Evolutionary conservation across 2,113 vertebrate genomes (phyloP).

Genomic region (Tringa solitaria): DNA sequence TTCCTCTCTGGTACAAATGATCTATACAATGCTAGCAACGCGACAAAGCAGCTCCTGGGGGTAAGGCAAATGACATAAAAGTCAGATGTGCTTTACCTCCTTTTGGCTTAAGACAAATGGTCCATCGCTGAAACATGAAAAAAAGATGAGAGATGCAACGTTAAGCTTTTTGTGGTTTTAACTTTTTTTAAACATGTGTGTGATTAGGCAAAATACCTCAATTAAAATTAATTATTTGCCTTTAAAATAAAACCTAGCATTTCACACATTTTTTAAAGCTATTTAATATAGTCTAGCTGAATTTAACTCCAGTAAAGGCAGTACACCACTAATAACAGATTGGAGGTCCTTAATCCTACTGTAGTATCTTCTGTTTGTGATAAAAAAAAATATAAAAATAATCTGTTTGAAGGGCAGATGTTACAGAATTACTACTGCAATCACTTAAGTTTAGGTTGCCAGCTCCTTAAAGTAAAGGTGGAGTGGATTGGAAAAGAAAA

Average conservation of each 20-base stretch:
- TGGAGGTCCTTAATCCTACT: not conserved
- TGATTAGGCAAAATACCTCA: not conserved
- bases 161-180: not conserved
- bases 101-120: constrained; percentile 8
- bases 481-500: not conserved
- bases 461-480: not conserved
- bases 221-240: not conserved
- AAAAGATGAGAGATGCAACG: not conserved
- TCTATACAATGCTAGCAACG: not conserved
- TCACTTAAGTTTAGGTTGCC: not conserved
- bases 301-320: not conserved
- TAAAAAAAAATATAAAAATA: not conserved
- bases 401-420: not conserved
- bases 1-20: constrained; percentile 37
- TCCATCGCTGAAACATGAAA: not conserved
- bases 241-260: not conserved
- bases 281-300: not conserved
- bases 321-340: not conserved
- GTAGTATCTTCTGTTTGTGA: not conserved
- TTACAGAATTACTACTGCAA: not conserved
- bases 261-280: not conserved
- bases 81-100: not conserved
- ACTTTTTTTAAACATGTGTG: not conserved
- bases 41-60: constrained; percentile 18
- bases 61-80: constrained; percentile 15